phyloP scores from a whole-genome alignment of 2,797 vertebrate genomes.

The Lutjanus argentimaculatus region DNA sequence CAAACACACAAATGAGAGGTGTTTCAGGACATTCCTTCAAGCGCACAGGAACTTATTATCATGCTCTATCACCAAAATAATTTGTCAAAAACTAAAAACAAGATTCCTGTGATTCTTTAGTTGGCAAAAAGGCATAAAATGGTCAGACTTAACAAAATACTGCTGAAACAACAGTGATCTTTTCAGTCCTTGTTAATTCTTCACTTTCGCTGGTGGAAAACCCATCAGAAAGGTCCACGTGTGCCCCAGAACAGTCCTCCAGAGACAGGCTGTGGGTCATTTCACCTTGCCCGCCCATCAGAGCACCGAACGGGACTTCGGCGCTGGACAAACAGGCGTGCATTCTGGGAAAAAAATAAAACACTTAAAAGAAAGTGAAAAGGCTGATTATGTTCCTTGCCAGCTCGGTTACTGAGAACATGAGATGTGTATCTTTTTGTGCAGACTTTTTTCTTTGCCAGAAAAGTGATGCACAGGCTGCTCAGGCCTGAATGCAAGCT shows the following conservation, averaged over 20 bases:
- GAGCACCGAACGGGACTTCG: not conserved
- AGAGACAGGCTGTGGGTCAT: constrained; percentile 10
- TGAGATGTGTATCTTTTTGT: not conserved
- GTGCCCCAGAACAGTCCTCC: constrained; percentile 8
- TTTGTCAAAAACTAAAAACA: not conserved
- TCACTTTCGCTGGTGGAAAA: constrained; percentile 15
- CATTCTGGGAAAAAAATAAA: constrained; percentile 27
- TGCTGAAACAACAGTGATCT: not conserved
- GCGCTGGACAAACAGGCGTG: constrained; percentile 21
- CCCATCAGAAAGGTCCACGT: not conserved
- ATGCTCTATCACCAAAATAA: not conserved
- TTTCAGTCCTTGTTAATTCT: not conserved
- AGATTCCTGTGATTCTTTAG: not conserved
- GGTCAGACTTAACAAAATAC: not conserved
- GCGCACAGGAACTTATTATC: not conserved
- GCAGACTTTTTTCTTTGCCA: not conserved
- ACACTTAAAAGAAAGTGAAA: not conserved
- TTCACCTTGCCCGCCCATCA: not conserved
- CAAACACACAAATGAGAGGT: constrained; percentile 5
- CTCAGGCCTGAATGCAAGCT: not conserved
- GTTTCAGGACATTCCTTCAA: not conserved
- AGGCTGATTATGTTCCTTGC: not conserved
- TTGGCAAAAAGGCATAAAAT: not conserved
- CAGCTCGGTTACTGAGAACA: not conserved
- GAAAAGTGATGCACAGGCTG: not conserved